These are phyloP conservation scores for Tineola bisselliella DNA, from an alignment of 2,888 invertebrate species.

Conservation along the genomic window DNA sequence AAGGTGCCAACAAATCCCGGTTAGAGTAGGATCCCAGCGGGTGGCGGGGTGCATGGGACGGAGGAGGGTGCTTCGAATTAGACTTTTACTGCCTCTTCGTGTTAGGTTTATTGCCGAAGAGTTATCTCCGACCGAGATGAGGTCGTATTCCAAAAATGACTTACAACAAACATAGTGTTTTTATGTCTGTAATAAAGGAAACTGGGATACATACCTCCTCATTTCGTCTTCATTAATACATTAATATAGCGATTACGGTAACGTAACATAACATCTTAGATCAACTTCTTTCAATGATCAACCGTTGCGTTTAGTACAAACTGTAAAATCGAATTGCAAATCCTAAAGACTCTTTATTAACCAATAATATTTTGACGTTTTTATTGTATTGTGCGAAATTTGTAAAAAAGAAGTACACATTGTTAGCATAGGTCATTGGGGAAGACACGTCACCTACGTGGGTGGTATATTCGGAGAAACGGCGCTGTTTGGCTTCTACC, in stretches of 20 bases:
- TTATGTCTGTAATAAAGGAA: constrained; percentile 49
- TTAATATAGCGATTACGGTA: not conserved
- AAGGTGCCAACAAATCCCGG: constrained; percentile 14
- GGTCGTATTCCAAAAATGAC: constrained; percentile 61
- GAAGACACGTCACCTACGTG: not conserved
- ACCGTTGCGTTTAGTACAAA: too few relatives aligned
- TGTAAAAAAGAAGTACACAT: not conserved
- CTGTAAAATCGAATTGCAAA: not conserved
- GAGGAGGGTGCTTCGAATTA: constrained; percentile 46
- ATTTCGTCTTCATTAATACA: constrained; percentile 12
- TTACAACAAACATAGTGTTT: constrained; percentile 53
- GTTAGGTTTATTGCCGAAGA: constrained; percentile 62
- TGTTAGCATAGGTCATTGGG: constrained; percentile 1
- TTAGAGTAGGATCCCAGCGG: constrained; percentile 14
- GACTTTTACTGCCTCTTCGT: constrained; percentile 64
- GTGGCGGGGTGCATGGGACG: constrained; percentile 21
- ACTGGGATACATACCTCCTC: constrained; percentile 9
- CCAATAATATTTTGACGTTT: not conserved
- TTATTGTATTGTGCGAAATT: constrained; percentile 8
- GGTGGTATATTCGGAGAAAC: constrained; percentile 9
- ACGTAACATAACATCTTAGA: too few relatives aligned
- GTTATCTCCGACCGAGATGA: constrained; percentile 61
- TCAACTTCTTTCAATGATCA: too few relatives aligned
- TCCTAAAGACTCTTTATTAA: not conserved
- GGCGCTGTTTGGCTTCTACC: constrained; percentile 2